Base-by-base conservation (phyloP, 2,888 invertebrate species). In the Leptinotarsa tumamoca region DNA sequence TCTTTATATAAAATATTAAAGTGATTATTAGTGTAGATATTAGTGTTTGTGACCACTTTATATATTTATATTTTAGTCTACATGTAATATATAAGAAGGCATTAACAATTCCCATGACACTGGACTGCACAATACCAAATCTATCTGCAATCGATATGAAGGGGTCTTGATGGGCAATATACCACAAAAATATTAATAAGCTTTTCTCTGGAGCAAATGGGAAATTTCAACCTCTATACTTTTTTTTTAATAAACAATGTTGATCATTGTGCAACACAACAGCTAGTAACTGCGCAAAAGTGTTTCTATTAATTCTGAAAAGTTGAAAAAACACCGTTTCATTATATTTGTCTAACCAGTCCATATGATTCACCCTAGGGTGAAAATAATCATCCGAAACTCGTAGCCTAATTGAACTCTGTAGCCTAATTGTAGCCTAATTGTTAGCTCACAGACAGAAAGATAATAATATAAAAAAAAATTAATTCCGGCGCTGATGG, bases 21-120 rank as follows among this genome's bases (percentile, higher is more conserved):
- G 5, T 56, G 2, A 56, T 18, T 23, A 56, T 56, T 23, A 18
- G 23, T 56, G 23, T 56, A 52, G n/a, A n/a, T n/a, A n/a, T n/a
- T n/a, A n/a, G n/a, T n/a, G 76, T 73, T 61, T 51, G 49, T 33
- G 78, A 76, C 78, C 78, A 78, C 73, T 69, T 73, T 71, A 78
- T 78, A 61, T 73, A 73, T 63, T 74, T 70, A 15, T 75, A 72
- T 75, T 77, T 77, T 58, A 75, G 51, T 27, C 51, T 27, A 13
- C 63, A 58, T 33, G 76, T 21, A 15, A 73, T 49, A 70, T 74
- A 76, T 52, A 77, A 61, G 56, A 74, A 68, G 43, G 18, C 33
- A 67, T 76, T 74, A 14, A 72, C 67, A 51, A 17, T 68, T 56
- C 7, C 21, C 13, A 56, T 56, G 15, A 68, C 68, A 50, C 70